These are phyloP conservation scores for Rhopalosiphum padi DNA, from an alignment of 1,140 invertebrate genomes.

Conservation along the genomic window DNA sequence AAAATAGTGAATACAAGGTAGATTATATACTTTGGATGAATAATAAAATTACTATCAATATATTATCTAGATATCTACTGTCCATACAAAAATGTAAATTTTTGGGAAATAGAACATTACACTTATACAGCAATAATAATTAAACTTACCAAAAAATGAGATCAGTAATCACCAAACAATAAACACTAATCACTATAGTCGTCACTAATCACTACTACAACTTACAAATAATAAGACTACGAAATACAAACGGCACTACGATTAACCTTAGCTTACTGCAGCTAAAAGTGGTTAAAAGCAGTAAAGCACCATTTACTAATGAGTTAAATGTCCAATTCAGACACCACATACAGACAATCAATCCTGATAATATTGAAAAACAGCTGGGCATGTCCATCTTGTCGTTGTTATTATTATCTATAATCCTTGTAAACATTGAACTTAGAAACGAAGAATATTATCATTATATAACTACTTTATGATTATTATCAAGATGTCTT, in stretches of 20 bases:
- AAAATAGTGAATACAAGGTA: no score
- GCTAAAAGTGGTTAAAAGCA: neutral
- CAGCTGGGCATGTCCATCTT: neutral
- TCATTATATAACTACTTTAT: neutral
- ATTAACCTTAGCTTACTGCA: neutral
- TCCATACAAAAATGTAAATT: neutral
- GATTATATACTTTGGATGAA: neutral
- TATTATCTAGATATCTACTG: neutral
- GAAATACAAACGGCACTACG: neutral
- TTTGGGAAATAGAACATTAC: neutral
- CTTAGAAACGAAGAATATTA: neutral
- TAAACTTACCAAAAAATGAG: neutral
- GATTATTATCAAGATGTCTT: no score
- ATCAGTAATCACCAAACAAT: neutral
- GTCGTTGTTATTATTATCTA: neutral
- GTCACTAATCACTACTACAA: neutral
- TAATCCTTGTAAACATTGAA: neutral
- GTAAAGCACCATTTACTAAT: neutral
- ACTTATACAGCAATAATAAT: neutral
- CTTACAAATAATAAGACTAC: neutral
- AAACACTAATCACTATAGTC: neutral
- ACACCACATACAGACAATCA: no score
- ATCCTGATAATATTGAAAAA: conserved; percentile 13
- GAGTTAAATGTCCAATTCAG: neutral
- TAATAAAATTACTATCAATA: neutral